These are phyloP conservation scores for Eudorcas thomsonii DNA, from an alignment of 2,113 vertebrate genomes.

Conservation along the genomic window DNA sequence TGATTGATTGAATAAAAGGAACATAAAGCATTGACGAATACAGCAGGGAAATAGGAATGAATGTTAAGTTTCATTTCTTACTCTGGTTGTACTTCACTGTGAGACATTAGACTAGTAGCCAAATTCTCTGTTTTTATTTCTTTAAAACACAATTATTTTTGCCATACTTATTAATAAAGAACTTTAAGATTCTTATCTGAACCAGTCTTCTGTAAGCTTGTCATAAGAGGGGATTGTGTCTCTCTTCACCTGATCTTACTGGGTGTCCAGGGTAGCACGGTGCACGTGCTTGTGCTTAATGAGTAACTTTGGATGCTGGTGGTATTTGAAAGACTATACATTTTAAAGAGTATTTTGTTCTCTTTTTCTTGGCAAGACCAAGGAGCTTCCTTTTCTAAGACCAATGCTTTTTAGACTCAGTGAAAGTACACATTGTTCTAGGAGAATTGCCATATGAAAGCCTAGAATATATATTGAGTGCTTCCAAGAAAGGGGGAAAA, in stretches of 20 bases:
- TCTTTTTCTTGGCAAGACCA: slow-evolving; percentile 34
- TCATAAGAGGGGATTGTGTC: neutral
- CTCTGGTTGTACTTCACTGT: neutral
- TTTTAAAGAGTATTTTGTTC: slow-evolving; percentile 60
- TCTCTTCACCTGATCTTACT: slow-evolving; percentile 7
- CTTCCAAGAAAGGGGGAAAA: slow-evolving; percentile 8
- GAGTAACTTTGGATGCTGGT: slow-evolving; percentile 27
- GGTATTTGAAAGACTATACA: slow-evolving; percentile 41
- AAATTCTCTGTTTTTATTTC: slow-evolving; percentile 20
- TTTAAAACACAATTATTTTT: slow-evolving; percentile 21
- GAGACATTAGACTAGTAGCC: neutral
- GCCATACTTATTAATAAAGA: slow-evolving; percentile 4
- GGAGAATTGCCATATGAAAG: slow-evolving; percentile 53
- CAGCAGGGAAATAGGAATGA: neutral
- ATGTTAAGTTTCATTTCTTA: neutral
- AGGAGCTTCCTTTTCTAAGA: slow-evolving; percentile 58
- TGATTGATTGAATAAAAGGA: neutral
- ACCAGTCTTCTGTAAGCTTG: neutral
- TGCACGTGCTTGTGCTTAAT: neutral
- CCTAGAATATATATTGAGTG: slow-evolving; percentile 40
- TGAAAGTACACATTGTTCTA: slow-evolving; percentile 69
- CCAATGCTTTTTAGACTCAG: slow-evolving; percentile 23
- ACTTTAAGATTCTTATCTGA: neutral
- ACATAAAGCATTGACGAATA: neutral
- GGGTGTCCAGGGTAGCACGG: neutral